Evolutionary conservation across 2,888 invertebrate genomes (phyloP), one percentile per base, ranked within the genome.

Genomic region (Tridacna gigas): DNA sequence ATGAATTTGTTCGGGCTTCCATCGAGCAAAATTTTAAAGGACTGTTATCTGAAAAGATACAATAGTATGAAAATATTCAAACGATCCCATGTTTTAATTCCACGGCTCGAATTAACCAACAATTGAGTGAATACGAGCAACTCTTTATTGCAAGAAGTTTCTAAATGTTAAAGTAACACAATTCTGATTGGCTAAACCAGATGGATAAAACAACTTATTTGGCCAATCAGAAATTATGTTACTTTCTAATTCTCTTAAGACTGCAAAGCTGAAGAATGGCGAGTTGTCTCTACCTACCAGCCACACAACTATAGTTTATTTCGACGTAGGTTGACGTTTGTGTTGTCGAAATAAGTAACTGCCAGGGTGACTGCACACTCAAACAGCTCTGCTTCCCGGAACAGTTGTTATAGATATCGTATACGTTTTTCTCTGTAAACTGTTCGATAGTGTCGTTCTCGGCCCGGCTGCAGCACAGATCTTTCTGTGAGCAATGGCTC

Each of bases 301-400:
- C 45, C 20, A 48, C 61, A 28, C 78, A 78, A 13, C 61, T 61
- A 45, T 78, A 78, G 25, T 78, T 60, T 9, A 78, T 25, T 22
- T 51, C 51, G 5, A 71, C 71, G 45, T 71, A 78, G 11, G 78
- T 71, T 4, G 78, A 69, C 4, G 78, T 78, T 25, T 22, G 5
- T 18, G n/a, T 13, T 22, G 61, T 56, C 7, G 18, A 69, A 37
- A 22, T 20, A 48, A 78, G 28, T 22, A 60, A 61, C 61, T 78
- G 69, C 78, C 78, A 78, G 60, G 78, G 78, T 18, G 78, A 60
- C 61, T 78, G 78, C 0, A 78, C 74, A 26, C 22, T 51, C 48
- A 22, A 18, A 37, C 71, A 71, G 12, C 22, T 13, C 26, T 61
- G 61, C 37, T 56, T 61, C 22, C 9, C 71, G 22, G 78, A 71